Evolutionary conservation across 2,113 vertebrate genomes (phyloP).

Genomic region (Eolophus roseicapilla): DNA sequence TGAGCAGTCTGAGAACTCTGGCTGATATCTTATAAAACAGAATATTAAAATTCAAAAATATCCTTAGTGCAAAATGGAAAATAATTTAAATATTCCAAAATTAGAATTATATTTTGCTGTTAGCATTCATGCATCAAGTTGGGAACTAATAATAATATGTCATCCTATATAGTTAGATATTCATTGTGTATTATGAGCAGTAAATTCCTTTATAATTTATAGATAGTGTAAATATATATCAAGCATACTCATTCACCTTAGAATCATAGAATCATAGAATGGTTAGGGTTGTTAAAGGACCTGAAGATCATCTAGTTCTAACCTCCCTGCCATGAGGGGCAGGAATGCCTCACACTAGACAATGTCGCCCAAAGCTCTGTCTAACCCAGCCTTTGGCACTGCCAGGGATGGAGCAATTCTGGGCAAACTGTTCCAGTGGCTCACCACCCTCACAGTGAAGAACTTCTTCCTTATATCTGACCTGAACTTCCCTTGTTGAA

Average conservation of each 20-base stretch:
- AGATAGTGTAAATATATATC: background rate
- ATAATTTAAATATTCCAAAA: background rate
- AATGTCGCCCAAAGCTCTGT: background rate
- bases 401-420: background rate
- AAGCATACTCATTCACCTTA: background rate
- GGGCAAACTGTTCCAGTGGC: background rate
- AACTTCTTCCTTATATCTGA: background rate
- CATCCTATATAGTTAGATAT: background rate
- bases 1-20: background rate
- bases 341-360: background rate
- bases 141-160: background rate
- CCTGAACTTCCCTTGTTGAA: background rate
- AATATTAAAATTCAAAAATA: background rate
- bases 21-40: background rate
- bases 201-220: background rate
- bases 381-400: background rate
- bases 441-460: background rate
- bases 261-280: background rate
- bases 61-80: background rate
- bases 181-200: background rate
- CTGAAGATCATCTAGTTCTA: background rate
- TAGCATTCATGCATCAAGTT: background rate
- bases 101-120: background rate
- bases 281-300: background rate
- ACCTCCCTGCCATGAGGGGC: background rate